phyloP scores from a whole-genome alignment of 2,888 invertebrate genomes.

The Chrysotoxum bicinctum region DNA sequence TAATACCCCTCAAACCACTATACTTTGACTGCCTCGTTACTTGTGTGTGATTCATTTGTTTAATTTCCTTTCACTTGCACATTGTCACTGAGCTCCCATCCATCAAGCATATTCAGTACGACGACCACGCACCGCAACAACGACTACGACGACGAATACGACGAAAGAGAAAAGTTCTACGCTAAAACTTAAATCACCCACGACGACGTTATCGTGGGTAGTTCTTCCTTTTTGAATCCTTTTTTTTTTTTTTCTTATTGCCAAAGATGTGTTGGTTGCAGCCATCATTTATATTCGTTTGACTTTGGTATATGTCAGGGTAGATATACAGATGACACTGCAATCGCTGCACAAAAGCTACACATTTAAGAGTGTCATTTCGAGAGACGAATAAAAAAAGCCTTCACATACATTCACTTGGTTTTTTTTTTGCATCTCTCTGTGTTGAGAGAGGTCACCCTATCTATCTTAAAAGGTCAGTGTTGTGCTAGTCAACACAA shows the following conservation, averaged over 20 bases:
- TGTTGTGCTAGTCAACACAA: conserved; percentile 7
- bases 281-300: conserved; percentile 71
- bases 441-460: conserved; percentile 11
- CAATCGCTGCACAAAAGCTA: conserved; percentile 17
- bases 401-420: not conserved
- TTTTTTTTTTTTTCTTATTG: not conserved
- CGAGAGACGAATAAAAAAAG: conserved; percentile 8
- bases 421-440: not conserved
- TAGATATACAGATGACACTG: conserved; percentile 15
- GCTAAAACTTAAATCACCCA: conserved; percentile 67
- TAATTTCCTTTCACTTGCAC: conserved; percentile 73
- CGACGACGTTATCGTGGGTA: conserved; percentile 14
- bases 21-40: conserved; percentile 24
- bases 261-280: conserved; percentile 29
- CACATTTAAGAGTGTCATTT: conserved; percentile 24
- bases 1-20: not conserved
- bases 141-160: not conserved
- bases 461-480: conserved; percentile 21
- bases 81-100: conserved; percentile 65
- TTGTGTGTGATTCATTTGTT: conserved; percentile 70
- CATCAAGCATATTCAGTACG: conserved; percentile 43
- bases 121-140: conserved; percentile 29
- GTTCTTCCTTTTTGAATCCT: conserved; percentile 19
- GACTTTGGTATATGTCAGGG: conserved; percentile 2
- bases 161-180: conserved; percentile 26